Conservation (phyloP, 2,797 vertebrate genomes). For the Sphenopsis melanotis region DNA sequence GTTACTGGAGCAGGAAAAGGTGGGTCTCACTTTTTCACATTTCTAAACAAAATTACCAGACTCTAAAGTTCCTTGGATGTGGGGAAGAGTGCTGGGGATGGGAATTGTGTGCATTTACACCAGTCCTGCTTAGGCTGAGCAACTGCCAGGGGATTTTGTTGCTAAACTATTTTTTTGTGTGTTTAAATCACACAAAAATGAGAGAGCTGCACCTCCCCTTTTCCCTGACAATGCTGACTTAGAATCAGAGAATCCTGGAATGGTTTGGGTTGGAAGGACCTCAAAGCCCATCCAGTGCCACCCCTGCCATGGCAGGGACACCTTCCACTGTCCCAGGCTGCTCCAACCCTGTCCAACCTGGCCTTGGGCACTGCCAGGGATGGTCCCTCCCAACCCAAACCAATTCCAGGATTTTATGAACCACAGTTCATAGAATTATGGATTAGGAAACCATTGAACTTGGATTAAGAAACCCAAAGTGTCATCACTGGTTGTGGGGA, state of each 20-base stretch:
- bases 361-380: not conserved
- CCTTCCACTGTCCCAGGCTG: accelerated
- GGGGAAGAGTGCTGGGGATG: not conserved
- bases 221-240: not conserved
- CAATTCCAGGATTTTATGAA: not conserved
- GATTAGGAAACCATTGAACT: not conserved
- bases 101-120: not conserved
- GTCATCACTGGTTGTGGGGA: not conserved
- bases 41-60: not conserved
- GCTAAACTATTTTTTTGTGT: not conserved
- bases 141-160: not conserved
- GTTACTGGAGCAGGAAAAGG: conserved; percentile 95
- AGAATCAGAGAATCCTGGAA: not conserved
- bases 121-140: not conserved
- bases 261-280: not conserved
- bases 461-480: not conserved
- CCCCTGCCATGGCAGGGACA: not conserved
- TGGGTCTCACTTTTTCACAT: conserved; percentile 27
- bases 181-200: not conserved
- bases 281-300: not conserved
- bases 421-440: not conserved
- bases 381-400: not conserved
- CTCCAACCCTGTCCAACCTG: accelerated
- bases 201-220: not conserved
- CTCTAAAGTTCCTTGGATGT: not conserved